Evolutionary conservation across 92 coral and sea anemone genomes (phyloP), one percentile per base, ranked within the genome.

Genomic region (Montipora capitata): DNA sequence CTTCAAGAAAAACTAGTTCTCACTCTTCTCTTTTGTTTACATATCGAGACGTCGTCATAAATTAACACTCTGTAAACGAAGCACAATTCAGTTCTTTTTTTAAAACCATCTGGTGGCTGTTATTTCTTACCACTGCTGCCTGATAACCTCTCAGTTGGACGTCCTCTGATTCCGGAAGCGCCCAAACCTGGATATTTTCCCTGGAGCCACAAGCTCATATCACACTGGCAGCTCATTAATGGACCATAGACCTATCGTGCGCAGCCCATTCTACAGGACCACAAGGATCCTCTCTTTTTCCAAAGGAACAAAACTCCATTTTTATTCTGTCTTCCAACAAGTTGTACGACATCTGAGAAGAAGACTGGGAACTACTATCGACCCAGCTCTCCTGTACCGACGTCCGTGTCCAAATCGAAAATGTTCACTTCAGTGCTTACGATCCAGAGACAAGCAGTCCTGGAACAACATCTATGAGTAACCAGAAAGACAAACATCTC

Each of bases 281-380:
- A 14, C 66, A 61, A 14, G 66, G 66, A 61, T 61, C 66, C 20
- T 61, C 66, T 61, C 5, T 61, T 61, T 61, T 61, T 61, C 66
- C 66, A 15, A 61, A 61, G 20, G 66, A 61, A 61, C 66, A 61
- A 13, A 61, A 15, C 35, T 0, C 0, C 35, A 61, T 61, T 57
- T 57, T 57, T 57, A 57, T 57, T 49, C 27, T 45, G 63, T 57
- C 16, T 8, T 12, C 63, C 63, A 57, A 57, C 12, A 12, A 57
- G 63, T 5, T 54, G 59, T 54, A 7, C 59, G 59, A 7, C 59
- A 10, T 7, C 59, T 54, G 11, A 8, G 59, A 0, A 61, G 66
- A 61, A 15, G 35, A 61, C 66, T 61, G 66, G 66, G 66, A 61
- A 61, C 66, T 14, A 61, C 63, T 61, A 61, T 4, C 66, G 35